These are phyloP conservation scores for Halcyon badia DNA, from an alignment of 2,797 vertebrate genomes.

Conservation along the genomic window DNA sequence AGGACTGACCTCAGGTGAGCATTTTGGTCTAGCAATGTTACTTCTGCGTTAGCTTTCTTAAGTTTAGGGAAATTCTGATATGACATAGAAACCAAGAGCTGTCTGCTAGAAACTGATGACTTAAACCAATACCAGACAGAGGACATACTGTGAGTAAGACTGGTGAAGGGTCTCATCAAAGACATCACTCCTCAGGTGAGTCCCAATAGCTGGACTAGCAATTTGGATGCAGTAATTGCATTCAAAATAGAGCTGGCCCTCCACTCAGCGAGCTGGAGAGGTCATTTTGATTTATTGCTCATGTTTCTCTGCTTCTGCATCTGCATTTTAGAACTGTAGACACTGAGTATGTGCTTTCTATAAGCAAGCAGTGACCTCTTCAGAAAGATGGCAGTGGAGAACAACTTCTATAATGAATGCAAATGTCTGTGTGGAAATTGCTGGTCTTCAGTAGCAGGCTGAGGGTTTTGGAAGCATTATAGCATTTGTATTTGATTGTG, in stretches of 20 bases:
- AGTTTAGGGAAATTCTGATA: background rate
- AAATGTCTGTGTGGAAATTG: background rate
- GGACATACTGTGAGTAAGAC: background rate
- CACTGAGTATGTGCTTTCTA: background rate
- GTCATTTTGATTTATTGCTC: background rate
- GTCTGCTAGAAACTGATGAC: background rate
- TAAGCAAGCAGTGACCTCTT: background rate
- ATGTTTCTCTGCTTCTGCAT: background rate
- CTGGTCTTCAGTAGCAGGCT: background rate
- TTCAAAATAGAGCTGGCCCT: background rate
- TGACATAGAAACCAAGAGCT: background rate
- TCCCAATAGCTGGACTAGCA: background rate
- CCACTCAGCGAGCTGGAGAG: background rate
- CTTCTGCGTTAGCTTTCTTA: background rate
- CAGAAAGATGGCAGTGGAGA: background rate
- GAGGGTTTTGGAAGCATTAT: background rate
- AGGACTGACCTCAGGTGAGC: background rate
- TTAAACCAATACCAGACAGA: background rate
- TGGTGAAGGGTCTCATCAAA: background rate
- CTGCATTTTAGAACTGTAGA: background rate
- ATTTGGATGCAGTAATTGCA: background rate
- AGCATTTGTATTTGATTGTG: background rate
- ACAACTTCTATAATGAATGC: background rate
- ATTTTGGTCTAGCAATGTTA: background rate
- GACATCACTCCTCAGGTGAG: background rate